phyloP scores from a whole-genome alignment of 2,797 vertebrate species.

The Gymnothorax javanicus region DNA sequence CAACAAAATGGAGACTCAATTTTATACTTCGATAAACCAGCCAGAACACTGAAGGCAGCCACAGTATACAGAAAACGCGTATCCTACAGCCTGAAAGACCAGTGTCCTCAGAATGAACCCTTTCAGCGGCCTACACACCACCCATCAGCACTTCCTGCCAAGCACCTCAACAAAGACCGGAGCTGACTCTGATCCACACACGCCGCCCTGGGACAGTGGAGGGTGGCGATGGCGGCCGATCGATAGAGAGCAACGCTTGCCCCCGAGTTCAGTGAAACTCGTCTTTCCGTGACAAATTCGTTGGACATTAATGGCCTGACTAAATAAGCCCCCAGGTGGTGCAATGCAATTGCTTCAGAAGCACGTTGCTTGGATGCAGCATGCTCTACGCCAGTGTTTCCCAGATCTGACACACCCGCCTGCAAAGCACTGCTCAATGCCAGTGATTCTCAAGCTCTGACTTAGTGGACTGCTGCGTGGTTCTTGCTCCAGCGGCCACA shows the following conservation, averaged over 20 bases:
- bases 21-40: background rate
- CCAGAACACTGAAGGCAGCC: background rate
- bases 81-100: background rate
- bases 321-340: conserved; percentile 48
- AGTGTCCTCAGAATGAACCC: background rate
- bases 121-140: background rate
- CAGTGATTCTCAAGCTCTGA: no score
- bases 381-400: background rate
- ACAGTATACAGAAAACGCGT: background rate
- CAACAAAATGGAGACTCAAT: background rate
- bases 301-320: conserved; percentile 71
- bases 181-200: background rate
- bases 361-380: background rate
- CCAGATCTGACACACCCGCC: no score
- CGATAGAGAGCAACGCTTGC: background rate
- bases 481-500: no score
- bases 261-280: conserved; percentile 29
- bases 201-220: background rate
- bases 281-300: conserved; percentile 69
- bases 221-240: background rate
- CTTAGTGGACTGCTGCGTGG: no score
- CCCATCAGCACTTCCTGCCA: background rate
- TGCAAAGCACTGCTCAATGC: no score
- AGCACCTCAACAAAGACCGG: background rate
- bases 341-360: conserved; percentile 31